phyloP scores from a whole-genome alignment of 2,888 invertebrate species.

The Tetranychus piercei region DNA sequence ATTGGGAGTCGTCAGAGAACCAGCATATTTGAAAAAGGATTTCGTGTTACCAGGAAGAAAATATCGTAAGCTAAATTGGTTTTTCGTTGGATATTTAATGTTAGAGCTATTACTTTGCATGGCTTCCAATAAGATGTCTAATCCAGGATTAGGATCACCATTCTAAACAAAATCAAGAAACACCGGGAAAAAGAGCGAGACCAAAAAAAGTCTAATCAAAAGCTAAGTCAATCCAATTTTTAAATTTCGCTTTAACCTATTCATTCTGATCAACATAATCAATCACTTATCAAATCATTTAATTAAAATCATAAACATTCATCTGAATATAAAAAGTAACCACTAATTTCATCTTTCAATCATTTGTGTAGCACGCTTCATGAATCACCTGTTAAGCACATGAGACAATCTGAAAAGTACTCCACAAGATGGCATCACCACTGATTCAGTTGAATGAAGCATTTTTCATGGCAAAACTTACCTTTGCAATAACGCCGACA shows the following conservation, averaged over 20 bases:
- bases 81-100: not conserved
- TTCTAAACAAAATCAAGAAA: not conserved
- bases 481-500: constrained; percentile 2
- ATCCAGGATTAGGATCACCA: not conserved
- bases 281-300: too few relatives aligned
- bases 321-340: too few relatives aligned
- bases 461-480: not conserved
- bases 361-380: too few relatives aligned
- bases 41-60: not conserved
- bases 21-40: constrained; percentile 3
- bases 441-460: not conserved
- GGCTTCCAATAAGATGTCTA: not conserved
- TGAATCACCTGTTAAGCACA: too few relatives aligned
- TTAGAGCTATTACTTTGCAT: not conserved
- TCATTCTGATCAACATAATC: too few relatives aligned
- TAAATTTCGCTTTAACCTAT: too few relatives aligned
- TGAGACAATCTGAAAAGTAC: too few relatives aligned
- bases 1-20: constrained; percentile 9
- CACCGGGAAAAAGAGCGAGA: too few relatives aligned
- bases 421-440: not conserved
- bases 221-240: too few relatives aligned
- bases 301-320: too few relatives aligned
- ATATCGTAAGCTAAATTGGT: not conserved
- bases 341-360: too few relatives aligned
- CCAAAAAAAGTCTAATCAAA: too few relatives aligned